A percentile compares a stretch with the other conserved stretches of the same genome.
phyloP scores from a whole-genome alignment of 2,888 invertebrate species.

The Dastarcus helophoroides region DNA sequence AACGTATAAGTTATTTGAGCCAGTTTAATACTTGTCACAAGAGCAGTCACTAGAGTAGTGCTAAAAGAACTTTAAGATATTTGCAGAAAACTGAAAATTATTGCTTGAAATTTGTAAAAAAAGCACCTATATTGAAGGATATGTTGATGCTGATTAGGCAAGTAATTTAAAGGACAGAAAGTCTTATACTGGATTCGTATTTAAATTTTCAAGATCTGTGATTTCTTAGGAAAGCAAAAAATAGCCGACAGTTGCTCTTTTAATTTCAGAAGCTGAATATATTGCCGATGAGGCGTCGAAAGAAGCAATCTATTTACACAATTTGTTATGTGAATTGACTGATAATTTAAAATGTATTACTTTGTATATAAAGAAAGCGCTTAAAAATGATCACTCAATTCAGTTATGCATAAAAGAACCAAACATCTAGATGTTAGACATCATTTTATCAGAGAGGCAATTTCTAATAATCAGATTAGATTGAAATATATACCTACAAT shows the following conservation, averaged over 20 bases:
- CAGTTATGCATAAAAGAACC: background rate
- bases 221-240: constrained; percentile 22
- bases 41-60: constrained; percentile 13
- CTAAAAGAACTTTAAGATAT: constrained; percentile 14
- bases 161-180: constrained; percentile 21
- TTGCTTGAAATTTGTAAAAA: constrained; percentile 10
- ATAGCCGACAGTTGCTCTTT: constrained; percentile 21
- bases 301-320: constrained; percentile 11
- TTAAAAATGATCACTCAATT: constrained; percentile 4
- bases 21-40: constrained; percentile 15
- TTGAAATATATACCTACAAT: background rate
- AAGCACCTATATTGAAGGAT: constrained; percentile 10
- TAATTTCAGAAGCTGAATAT: constrained; percentile 22
- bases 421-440: background rate
- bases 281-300: constrained; percentile 18
- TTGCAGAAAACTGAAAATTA: constrained; percentile 13
- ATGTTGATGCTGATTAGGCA: constrained; percentile 15
- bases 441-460: background rate
- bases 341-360: background rate
- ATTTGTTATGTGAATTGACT: background rate
- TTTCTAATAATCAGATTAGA: background rate
- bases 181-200: constrained; percentile 25
- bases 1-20: constrained; percentile 10
- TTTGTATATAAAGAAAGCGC: constrained; percentile 13
- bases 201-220: constrained; percentile 15